Percentiles rank a stretch among this genome's conserved stretches.
These are phyloP conservation scores for Caretta caretta DNA, from an alignment of 2,113 vertebrate species.

Conservation along the genomic window DNA sequence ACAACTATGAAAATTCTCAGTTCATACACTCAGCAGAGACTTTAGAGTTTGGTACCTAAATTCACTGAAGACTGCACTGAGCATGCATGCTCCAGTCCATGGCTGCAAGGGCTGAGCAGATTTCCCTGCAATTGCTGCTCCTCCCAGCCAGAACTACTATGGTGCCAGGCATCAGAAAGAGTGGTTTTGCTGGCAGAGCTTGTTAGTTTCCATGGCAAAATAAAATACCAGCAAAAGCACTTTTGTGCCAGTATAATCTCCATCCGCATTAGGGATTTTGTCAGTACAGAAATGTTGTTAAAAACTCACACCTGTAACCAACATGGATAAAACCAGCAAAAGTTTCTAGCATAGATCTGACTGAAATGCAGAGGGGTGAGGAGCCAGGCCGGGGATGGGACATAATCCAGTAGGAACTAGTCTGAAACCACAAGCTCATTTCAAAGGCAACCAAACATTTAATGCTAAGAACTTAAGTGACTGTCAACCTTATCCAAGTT, in stretches of 20 bases:
- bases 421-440: background rate
- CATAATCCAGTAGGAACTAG: background rate
- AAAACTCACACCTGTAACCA: background rate
- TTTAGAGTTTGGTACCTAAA: accelerated
- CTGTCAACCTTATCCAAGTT: background rate
- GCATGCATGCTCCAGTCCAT: accelerated
- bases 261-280: accelerated
- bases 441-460: background rate
- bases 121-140: background rate
- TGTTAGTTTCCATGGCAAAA: background rate
- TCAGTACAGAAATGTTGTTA: background rate
- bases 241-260: background rate
- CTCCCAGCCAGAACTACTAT: background rate
- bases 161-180: background rate
- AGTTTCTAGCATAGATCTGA: background rate
- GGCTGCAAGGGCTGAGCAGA: background rate
- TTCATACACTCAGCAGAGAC: background rate
- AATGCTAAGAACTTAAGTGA: background rate
- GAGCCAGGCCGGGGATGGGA: background rate
- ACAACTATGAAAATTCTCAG: background rate
- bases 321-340: accelerated
- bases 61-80: accelerated
- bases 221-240: background rate
- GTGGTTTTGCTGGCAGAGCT: background rate
- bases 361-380: background rate